These are phyloP conservation scores for Drosophila lutescens DNA, from an alignment of 2,888 invertebrate genomes.

Conservation along the genomic window DNA sequence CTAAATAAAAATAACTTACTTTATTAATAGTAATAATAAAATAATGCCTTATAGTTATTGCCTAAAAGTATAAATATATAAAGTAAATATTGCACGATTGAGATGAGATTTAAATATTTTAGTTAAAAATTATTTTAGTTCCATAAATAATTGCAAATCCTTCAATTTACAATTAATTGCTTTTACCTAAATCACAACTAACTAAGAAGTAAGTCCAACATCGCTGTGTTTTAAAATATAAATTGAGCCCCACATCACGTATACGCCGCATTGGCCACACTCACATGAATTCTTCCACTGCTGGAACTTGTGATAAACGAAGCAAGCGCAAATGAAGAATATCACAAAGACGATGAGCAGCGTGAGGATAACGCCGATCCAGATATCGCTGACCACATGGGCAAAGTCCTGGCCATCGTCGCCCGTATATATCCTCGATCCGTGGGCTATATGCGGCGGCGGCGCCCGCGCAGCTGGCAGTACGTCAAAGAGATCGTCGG, in stretches of 20 bases:
- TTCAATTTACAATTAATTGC: no score
- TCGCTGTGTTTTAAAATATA: no score
- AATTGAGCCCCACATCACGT: neutral
- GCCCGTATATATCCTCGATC: slow-evolving; percentile 67
- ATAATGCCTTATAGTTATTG: no score
- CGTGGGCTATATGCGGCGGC: slow-evolving; percentile 59
- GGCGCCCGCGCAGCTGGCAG: slow-evolving; percentile 69
- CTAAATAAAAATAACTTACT: no score
- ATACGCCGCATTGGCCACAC: slow-evolving; percentile 66
- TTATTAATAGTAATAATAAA: no score
- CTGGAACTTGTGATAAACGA: slow-evolving; percentile 88
- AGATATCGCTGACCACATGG: slow-evolving; percentile 87
- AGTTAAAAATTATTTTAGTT: no score
- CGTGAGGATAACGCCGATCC: slow-evolving; percentile 87
- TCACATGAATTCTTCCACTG: slow-evolving; percentile 88
- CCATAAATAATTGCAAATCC: no score
- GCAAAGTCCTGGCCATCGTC: slow-evolving; percentile 85
- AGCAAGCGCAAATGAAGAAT: slow-evolving; percentile 87
- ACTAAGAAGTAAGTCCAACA: no score
- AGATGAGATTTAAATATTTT: no score
- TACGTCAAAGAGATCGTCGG: slow-evolving; percentile 68
- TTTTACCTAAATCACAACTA: no score
- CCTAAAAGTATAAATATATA: no score
- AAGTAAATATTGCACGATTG: no score
- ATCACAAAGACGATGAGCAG: slow-evolving; percentile 87